Percentiles rank a stretch among this genome's conserved stretches.
phyloP scores from a whole-genome alignment of 2,888 invertebrate genomes.

The Mythimna albipuncta region DNA sequence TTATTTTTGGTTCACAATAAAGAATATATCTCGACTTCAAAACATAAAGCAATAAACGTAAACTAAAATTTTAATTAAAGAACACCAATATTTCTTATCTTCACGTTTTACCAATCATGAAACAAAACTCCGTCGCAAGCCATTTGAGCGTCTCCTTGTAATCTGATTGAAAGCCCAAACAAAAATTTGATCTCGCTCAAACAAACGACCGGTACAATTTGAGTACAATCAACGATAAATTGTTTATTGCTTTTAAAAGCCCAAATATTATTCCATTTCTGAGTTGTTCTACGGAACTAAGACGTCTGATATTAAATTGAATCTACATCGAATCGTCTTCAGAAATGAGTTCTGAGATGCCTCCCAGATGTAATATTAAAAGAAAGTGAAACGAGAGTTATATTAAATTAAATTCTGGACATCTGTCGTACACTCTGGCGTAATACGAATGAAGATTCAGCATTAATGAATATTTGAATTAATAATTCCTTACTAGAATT shows the following conservation, averaged over 20 bases:
- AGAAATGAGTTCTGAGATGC: constrained; percentile 72
- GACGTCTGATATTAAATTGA: constrained; percentile 76
- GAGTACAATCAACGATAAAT: constrained; percentile 66
- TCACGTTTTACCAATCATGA: constrained; percentile 17
- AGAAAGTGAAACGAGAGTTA: constrained; percentile 81
- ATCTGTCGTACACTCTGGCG: constrained; percentile 83
- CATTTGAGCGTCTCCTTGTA: constrained; percentile 38
- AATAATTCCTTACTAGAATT: constrained; percentile 71
- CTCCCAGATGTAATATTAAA: constrained; percentile 82
- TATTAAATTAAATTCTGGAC: constrained; percentile 87
- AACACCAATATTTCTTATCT: background rate
- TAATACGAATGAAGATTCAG: constrained; percentile 77
- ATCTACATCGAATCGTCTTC: constrained; percentile 78
- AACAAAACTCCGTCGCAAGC: constrained; percentile 29
- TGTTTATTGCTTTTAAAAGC: constrained; percentile 70
- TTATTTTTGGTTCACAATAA: too few relatives aligned
- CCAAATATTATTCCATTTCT: constrained; percentile 70
- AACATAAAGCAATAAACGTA: background rate
- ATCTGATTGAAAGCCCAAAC: constrained; percentile 53
- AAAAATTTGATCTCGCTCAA: constrained; percentile 54
- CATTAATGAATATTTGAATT: constrained; percentile 85
- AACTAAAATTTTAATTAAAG: background rate
- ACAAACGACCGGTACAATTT: constrained; percentile 43
- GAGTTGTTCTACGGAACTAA: constrained; percentile 69
- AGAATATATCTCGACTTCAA: background rate